These are phyloP conservation scores for Drosophila subpulchrella DNA, from an alignment of 1,140 invertebrate genomes.

Conservation along the genomic window DNA sequence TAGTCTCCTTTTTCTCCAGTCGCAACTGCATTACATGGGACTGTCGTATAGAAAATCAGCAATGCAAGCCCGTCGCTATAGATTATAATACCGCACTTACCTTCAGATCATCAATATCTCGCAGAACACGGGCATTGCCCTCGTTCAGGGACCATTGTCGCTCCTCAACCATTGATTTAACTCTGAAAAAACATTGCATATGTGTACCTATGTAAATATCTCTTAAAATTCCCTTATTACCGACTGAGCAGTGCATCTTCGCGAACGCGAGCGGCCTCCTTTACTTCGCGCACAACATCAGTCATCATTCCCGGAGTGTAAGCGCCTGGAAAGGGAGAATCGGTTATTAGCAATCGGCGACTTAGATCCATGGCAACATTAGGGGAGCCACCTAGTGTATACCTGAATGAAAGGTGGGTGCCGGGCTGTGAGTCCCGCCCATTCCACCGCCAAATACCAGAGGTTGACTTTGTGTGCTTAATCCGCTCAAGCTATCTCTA, in stretches of 20 bases:
- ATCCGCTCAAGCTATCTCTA: slow-evolving; percentile 85
- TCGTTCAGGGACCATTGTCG: slow-evolving; percentile 85
- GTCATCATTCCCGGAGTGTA: slow-evolving; percentile 91
- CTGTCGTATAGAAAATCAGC: slow-evolving; percentile 16
- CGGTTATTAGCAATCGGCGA: neutral
- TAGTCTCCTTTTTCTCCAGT: slow-evolving; percentile 74
- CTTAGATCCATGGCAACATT: too few relatives aligned
- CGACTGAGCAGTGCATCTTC: slow-evolving; percentile 89
- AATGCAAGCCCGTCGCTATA: neutral
- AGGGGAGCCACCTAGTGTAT: slow-evolving; percentile 20
- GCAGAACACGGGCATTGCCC: slow-evolving; percentile 83
- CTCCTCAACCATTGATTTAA: slow-evolving; percentile 87
- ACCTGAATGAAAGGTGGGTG: slow-evolving; percentile 84
- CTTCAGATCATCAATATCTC: slow-evolving; percentile 84
- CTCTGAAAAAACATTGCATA: slow-evolving; percentile 45
- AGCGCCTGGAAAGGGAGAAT: slow-evolving; percentile 69
- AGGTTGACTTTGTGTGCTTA: slow-evolving; percentile 84
- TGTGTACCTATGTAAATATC: neutral
- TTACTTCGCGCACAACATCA: slow-evolving; percentile 90
- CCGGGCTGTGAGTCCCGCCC: slow-evolving; percentile 83
- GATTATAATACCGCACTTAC: slow-evolving; percentile 20
- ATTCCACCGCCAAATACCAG: slow-evolving; percentile 81
- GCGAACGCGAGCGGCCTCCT: slow-evolving; percentile 89
- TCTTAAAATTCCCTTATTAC: slow-evolving; percentile 25
- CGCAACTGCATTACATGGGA: slow-evolving; percentile 73